Evolutionary conservation across 1,140 invertebrate genomes (phyloP).

Genomic region (Idris sp.): DNA sequence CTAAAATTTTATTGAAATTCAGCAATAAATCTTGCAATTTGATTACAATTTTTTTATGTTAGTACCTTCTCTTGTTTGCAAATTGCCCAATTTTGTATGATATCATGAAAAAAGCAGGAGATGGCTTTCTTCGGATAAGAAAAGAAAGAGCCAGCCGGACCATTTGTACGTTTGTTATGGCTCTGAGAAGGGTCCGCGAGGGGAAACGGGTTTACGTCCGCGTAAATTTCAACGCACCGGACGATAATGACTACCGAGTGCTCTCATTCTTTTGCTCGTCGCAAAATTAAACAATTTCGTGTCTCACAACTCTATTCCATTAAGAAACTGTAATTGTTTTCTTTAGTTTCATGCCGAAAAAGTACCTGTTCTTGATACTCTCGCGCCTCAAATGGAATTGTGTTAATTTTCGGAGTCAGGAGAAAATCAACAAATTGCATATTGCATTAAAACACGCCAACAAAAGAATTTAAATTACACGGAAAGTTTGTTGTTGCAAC

Average conservation of each 20-base stretch:
- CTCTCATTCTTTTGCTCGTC: constrained; percentile 58
- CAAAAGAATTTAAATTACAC: too few relatives aligned
- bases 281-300: constrained; percentile 59
- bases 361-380: constrained; percentile 45
- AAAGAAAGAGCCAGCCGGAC: constrained; percentile 48
- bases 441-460: constrained; percentile 25
- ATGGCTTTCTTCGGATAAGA: constrained; percentile 53
- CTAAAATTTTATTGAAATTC: neutral
- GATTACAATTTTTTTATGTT: constrained; percentile 25
- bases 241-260: constrained; percentile 60
- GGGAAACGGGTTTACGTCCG: constrained; percentile 60
- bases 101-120: constrained; percentile 21
- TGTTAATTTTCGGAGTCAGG: constrained; percentile 17
- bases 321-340: constrained; percentile 56
- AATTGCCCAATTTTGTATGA: constrained; percentile 44
- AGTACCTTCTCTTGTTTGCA: constrained; percentile 26
- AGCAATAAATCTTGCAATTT: constrained; percentile 34
- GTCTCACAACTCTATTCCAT: constrained; percentile 61
- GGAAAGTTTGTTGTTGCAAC: too few relatives aligned
- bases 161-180: constrained; percentile 60
- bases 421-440: constrained; percentile 44
- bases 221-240: constrained; percentile 61
- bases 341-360: constrained; percentile 37
- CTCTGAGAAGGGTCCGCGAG: constrained; percentile 41
- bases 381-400: constrained; percentile 31